Evolutionary conservation across 1,140 invertebrate genomes (phyloP).

Genomic region (Pogonognathellus flavescens): DNA sequence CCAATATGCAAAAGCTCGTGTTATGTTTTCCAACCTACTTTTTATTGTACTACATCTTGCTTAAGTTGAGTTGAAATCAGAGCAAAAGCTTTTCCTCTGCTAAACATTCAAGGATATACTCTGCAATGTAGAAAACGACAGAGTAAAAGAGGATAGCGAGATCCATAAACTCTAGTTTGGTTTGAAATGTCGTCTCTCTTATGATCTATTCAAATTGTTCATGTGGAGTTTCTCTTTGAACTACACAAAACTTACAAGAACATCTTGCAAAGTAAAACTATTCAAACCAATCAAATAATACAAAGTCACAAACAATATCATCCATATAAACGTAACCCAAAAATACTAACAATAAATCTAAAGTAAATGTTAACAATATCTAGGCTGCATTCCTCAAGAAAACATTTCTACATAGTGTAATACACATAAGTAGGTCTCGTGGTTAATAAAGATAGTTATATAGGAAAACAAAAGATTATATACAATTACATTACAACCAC

Average conservation of each 20-base stretch:
- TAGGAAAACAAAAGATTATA: too few relatives aligned
- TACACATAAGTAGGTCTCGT: too few relatives aligned
- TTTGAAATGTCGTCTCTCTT: too few relatives aligned
- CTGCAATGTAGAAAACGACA: too few relatives aligned
- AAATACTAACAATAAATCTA: slow-evolving; percentile 15
- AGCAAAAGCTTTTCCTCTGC: too few relatives aligned
- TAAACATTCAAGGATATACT: too few relatives aligned
- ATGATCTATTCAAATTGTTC: too few relatives aligned
- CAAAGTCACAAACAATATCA: slow-evolving; percentile 46
- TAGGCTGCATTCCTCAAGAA: background rate
- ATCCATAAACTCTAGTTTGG: too few relatives aligned
- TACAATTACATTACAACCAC: too few relatives aligned
- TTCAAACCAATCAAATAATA: slow-evolving; percentile 44
- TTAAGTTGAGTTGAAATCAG: too few relatives aligned
- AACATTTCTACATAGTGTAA: background rate
- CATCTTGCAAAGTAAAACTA: slow-evolving; percentile 29
- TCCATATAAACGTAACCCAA: background rate
- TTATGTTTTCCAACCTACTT: slow-evolving; percentile 10
- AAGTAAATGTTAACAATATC: background rate
- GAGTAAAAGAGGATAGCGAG: too few relatives aligned
- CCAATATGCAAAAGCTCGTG: slow-evolving; percentile 5
- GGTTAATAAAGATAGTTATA: too few relatives aligned
- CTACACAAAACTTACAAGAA: background rate
- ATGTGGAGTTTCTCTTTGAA: slow-evolving; percentile 5
- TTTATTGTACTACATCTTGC: slow-evolving; percentile 4